These are phyloP conservation scores for Xestia rhomboidea DNA, from an alignment of 2,888 invertebrate species.

Conservation along the genomic window DNA sequence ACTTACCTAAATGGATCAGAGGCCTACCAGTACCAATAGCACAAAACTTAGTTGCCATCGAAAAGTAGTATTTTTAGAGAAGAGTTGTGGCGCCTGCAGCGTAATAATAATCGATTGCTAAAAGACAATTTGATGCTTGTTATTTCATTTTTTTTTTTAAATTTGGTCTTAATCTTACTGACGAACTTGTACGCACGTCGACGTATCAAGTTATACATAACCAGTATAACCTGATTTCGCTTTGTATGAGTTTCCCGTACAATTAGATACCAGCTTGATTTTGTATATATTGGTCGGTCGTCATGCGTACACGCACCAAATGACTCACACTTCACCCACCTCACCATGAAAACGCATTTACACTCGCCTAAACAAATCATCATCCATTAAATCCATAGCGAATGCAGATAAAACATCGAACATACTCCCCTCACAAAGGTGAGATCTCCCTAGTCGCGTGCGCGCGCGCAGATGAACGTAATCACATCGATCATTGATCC, in stretches of 20 bases:
- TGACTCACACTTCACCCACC: conserved; percentile 13
- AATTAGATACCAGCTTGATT: not conserved
- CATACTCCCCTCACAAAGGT: conserved; percentile 41
- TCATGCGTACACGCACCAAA: not conserved
- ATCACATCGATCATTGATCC: conserved; percentile 61
- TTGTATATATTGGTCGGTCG: not conserved
- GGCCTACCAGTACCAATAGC: too few species aligned
- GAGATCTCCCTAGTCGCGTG: conserved; percentile 57
- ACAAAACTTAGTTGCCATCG: too few species aligned
- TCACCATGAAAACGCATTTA: conserved; percentile 46
- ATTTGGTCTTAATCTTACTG: not conserved
- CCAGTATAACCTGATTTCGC: too few species aligned
- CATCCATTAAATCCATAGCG: conserved; percentile 42
- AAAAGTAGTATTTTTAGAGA: too few species aligned
- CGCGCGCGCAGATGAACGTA: conserved; percentile 56
- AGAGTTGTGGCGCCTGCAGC: too few species aligned
- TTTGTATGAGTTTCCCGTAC: too few species aligned
- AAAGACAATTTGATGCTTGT: not conserved
- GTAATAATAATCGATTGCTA: not conserved
- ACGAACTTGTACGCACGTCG: not conserved
- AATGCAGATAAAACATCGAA: conserved; percentile 56
- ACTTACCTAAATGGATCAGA: too few species aligned
- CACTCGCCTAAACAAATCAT: conserved; percentile 24
- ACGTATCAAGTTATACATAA: too few species aligned
- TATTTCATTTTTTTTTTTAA: too few species aligned